These are phyloP conservation scores for Papilio gigon DNA, from an alignment of 2,888 invertebrate species.

Conservation along the genomic window DNA sequence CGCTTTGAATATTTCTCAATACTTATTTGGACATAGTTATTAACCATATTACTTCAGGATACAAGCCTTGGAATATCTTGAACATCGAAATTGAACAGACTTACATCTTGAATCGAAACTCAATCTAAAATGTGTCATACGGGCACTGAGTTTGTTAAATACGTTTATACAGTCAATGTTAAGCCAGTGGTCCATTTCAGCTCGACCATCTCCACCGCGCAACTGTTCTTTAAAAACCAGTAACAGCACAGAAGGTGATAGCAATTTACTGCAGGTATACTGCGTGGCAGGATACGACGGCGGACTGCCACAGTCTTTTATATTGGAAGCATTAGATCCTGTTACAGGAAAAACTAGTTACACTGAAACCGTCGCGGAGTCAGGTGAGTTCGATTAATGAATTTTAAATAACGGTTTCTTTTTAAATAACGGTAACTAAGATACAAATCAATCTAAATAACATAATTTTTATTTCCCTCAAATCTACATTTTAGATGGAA, in stretches of 20 bases:
- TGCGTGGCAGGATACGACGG: slow-evolving; percentile 95
- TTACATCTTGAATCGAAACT: background rate
- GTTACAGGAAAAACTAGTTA: slow-evolving; percentile 86
- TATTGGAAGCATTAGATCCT: slow-evolving; percentile 91
- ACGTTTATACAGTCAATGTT: background rate
- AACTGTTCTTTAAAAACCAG: slow-evolving; percentile 92
- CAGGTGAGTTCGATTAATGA: slow-evolving; percentile 56
- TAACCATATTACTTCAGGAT: background rate
- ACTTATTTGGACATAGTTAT: background rate
- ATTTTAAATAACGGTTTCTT: too few relatives aligned
- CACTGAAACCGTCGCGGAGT: slow-evolving; percentile 85
- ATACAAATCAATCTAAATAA: background rate
- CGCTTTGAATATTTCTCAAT: background rate
- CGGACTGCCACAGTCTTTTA: slow-evolving; percentile 92
- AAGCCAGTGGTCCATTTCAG: slow-evolving; percentile 63
- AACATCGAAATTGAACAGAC: background rate
- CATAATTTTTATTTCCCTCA: background rate
- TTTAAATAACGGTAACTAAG: too few relatives aligned
- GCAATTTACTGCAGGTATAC: slow-evolving; percentile 86
- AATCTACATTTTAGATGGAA: slow-evolving; percentile 61
- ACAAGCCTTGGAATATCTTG: too few relatives aligned
- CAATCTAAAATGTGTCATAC: background rate
- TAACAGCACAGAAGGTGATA: slow-evolving; percentile 70
- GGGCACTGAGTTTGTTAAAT: background rate
- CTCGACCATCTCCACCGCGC: slow-evolving; percentile 90